Percentiles rank a stretch among this genome's conserved stretches.
Conservation (phyloP, 92 coral and sea anemone species). For the Palythoa caribaeorum region DNA sequence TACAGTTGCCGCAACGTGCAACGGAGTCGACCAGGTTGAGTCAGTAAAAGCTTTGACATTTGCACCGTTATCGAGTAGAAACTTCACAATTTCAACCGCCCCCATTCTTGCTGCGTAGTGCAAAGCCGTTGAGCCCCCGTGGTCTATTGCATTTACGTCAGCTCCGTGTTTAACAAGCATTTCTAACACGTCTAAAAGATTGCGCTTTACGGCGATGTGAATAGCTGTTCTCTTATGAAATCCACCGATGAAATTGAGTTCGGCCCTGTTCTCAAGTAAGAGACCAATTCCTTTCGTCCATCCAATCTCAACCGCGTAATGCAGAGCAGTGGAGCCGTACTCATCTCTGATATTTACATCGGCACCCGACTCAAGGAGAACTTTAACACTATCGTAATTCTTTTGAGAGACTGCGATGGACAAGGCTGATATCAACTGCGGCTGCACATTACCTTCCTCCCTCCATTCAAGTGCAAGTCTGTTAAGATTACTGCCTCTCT, state of each 20-base stretch:
- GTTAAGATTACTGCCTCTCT: slow-evolving; percentile 36
- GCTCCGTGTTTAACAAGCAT: slow-evolving; percentile 50
- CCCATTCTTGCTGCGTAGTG: slow-evolving; percentile 60
- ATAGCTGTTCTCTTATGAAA: slow-evolving; percentile 42
- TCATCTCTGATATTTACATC: slow-evolving; percentile 37
- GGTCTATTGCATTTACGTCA: slow-evolving; percentile 46
- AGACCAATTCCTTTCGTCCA: slow-evolving; percentile 31
- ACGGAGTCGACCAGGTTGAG: slow-evolving; percentile 41
- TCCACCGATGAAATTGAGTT: slow-evolving; percentile 28
- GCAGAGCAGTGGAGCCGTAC: slow-evolving; percentile 22
- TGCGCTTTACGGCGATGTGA: slow-evolving; percentile 54
- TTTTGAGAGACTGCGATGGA: slow-evolving; percentile 34
- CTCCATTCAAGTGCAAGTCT: slow-evolving; percentile 27
- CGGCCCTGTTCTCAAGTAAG: slow-evolving; percentile 1
- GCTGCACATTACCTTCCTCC: neutral
- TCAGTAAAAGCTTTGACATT: slow-evolving; percentile 36
- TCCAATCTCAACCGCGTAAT: slow-evolving; percentile 24
- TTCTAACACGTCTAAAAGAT: slow-evolving; percentile 24
- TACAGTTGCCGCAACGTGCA: slow-evolving; percentile 38
- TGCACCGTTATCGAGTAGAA: slow-evolving; percentile 41
- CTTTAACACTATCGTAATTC: slow-evolving; percentile 4
- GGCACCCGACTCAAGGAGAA: slow-evolving; percentile 21
- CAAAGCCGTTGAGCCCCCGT: slow-evolving; percentile 52
- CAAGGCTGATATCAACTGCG: slow-evolving; percentile 23
- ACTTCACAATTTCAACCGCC: slow-evolving; percentile 28